Evolutionary conservation across 2,888 invertebrate species (phyloP), one percentile per base, ranked within the genome.

Genomic region (Chorisops tibialis): DNA sequence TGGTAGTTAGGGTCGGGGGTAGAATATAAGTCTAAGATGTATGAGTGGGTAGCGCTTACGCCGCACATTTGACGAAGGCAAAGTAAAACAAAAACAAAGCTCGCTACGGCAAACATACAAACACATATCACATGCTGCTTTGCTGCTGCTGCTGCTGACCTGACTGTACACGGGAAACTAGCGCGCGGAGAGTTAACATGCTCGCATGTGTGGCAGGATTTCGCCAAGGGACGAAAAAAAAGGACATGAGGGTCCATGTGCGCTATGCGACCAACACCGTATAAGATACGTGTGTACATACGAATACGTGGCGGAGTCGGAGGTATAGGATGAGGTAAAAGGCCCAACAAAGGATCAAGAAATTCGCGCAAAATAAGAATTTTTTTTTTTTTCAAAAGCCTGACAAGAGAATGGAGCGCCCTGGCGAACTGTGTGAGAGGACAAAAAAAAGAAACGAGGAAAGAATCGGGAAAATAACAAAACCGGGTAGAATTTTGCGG

Each of bases 1-100:
- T 49, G 45, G 38, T 16, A 52, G 30, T 14, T 19, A 22, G 12
- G 50, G 43, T 51, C 30, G 45, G 18, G 38, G 35, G 30, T 37
- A 22, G 38, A 19, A 37, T n/a, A n/a, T 19, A 19, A 24, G 38
- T 60, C 38, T 41, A 49, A 54, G 59, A 50, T 59, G 60, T 64
- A 43, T 64, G 59, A 52, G 56, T 62, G 62, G 56, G 60, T 56
- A 58, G 50, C 22, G 54, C 62, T 62, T 62, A 64, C 64, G 59
- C 59, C 62, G 64, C 64, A 64, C 64, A 64, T 64, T 64, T 62
- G 62, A 62, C 59, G 59, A 62, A 64, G 62, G 59, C 59, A 59
- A 59, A 30, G 62, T 64, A 62, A 64, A 64, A 64, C 62, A 62
- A 64, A 64, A 64, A 59, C 64, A 59, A 62, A 59, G 35, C 61